phyloP scores from a whole-genome alignment of 2,888 invertebrate genomes.

The Neuroscelio doddi region DNA sequence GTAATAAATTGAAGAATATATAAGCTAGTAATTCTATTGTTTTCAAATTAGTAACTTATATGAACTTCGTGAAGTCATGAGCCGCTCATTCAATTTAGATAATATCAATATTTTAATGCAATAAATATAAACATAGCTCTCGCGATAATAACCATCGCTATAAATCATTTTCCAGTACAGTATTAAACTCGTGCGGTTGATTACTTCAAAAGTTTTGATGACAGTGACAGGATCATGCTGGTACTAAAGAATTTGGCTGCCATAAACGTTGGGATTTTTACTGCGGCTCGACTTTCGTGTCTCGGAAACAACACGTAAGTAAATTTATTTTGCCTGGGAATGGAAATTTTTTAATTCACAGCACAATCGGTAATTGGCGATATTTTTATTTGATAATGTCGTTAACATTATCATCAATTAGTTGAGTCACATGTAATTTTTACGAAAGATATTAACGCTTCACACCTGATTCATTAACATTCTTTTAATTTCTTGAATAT shows the following conservation, averaged over 20 bases:
- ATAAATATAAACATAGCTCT: slow-evolving; percentile 7
- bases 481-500: no score
- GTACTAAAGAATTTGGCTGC: slow-evolving; percentile 8
- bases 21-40: no score
- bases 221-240: slow-evolving; percentile 6
- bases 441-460: not conserved
- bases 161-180: slow-evolving; percentile 1
- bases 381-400: not conserved
- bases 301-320: not conserved
- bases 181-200: slow-evolving; percentile 5
- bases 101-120: slow-evolving; percentile 13
- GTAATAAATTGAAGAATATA: no score
- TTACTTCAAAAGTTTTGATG: not conserved
- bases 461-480: no score
- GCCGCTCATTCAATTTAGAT: slow-evolving; percentile 4
- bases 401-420: not conserved
- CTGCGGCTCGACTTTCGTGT: slow-evolving; percentile 2
- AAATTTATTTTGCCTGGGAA: not conserved
- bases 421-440: not conserved
- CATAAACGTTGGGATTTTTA: slow-evolving; percentile 6
- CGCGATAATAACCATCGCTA: not conserved
- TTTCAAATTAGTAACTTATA: slow-evolving; percentile 7
- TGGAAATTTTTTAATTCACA: not conserved
- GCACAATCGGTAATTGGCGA: not conserved
- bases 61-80: slow-evolving; percentile 3